Conservation (phyloP, 2,113 vertebrate species). For the Isichthys henryi region DNA sequence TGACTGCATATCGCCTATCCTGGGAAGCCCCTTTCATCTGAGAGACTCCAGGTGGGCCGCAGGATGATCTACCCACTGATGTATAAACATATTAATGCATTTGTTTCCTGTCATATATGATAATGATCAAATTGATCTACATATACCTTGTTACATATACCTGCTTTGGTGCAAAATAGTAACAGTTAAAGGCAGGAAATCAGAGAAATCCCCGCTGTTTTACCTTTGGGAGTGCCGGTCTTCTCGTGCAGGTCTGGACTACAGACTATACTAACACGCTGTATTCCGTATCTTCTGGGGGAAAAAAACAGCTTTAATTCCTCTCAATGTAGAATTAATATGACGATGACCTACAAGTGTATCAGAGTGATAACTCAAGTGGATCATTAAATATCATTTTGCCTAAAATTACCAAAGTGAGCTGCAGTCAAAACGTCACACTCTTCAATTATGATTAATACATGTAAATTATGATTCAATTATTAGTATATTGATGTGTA, state of each 20-base stretch:
- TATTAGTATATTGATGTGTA: not conserved
- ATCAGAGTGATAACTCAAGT: not conserved
- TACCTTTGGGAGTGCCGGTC: not conserved
- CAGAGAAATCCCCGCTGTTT: not conserved
- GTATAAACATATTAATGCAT: not conserved
- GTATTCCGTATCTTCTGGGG: not conserved
- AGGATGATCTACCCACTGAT: not conserved
- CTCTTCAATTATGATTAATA: not conserved
- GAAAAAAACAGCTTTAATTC: not conserved
- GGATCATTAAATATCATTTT: not conserved
- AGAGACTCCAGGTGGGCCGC: not conserved
- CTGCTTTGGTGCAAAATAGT: not conserved
- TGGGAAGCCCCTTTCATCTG: not conserved
- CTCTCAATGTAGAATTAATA: not conserved
- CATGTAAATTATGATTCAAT: not conserved
- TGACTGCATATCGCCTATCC: not conserved
- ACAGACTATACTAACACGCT: not conserved
- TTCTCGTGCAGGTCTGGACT: not conserved
- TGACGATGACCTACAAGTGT: not conserved
- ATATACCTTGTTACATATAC: not conserved
- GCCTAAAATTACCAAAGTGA: not conserved
- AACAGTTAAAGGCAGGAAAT: not conserved
- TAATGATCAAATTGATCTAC: not conserved
- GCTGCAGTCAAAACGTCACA: not conserved
- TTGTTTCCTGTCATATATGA: not conserved